These are phyloP conservation scores for Hydraecia micacea DNA, from an alignment of 2,888 invertebrate genomes.

Conservation along the genomic window DNA sequence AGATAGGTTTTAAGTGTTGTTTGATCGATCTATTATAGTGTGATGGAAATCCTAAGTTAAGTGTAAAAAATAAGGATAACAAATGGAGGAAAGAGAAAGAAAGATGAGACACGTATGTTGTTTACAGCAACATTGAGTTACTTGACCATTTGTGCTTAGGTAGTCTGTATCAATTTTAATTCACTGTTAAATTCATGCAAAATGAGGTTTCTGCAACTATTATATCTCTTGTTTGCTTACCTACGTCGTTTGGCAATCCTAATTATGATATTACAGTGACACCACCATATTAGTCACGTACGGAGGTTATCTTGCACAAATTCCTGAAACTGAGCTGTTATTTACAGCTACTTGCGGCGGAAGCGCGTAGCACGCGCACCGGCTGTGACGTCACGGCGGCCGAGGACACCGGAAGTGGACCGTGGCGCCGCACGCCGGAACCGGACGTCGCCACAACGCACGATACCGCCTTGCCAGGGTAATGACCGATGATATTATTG, in stretches of 20 bases:
- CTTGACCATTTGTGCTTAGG: not conserved
- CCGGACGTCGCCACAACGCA: conserved; percentile 81
- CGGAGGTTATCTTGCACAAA: conserved; percentile 31
- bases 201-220: too few relatives aligned
- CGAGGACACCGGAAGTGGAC: conserved; percentile 84
- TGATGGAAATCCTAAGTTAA: not conserved
- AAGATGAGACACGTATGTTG: not conserved
- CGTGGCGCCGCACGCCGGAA: conserved; percentile 85
- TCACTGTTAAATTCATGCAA: too few relatives aligned
- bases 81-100: not conserved
- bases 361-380: conserved; percentile 85
- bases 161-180: not conserved
- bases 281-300: conserved; percentile 1
- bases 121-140: not conserved
- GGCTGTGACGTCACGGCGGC: conserved; percentile 83
- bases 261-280: too few relatives aligned
- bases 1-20: conserved; percentile 30
- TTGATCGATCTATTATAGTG: conserved; percentile 8
- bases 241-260: not conserved
- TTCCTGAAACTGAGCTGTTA: conserved; percentile 64
- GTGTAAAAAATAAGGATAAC: not conserved
- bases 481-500: conserved; percentile 78
- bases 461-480: conserved; percentile 83
- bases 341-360: conserved; percentile 76
- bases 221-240: not conserved